Evolutionary conservation across 2,113 vertebrate species (phyloP), one percentile per base, ranked within the genome.

Genomic region (Platycercus adscitus): DNA sequence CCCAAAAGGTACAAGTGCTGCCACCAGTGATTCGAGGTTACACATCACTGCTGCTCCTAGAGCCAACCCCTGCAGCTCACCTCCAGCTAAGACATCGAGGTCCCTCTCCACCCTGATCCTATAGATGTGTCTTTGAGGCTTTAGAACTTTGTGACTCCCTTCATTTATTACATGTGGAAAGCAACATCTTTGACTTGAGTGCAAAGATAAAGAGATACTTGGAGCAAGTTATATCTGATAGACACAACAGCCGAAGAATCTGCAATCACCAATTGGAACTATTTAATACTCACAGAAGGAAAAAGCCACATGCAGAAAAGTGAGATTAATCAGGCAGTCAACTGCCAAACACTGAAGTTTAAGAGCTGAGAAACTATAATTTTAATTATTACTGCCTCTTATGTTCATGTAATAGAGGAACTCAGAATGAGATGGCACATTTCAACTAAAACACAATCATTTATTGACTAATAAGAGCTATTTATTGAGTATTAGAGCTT

Each of bases 371-470:
- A 91, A 97, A 86, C 33, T 53, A 33, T 56, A 71, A 78, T 87
- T 92, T 81, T 84, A 86, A 94, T 92, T 94, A 75, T 95, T 79
- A 49, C 31, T 15, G 4, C 60, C 49, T 87, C 88, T 71, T 39
- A 68, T 23, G 33, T 26, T 69, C 43, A 3, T 31, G 73, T 68
- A 79, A 81, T 47, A 23, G 1, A 71, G 72, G 49, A 89, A n/a
- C 44, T 87, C 41, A 17, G 47, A 91, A 87, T 58, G 44, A 60
- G 70, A 69, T 8, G 44, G 61, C 75, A 85, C 11, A 28, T 79
- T 94, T 95, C 94, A 94, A 94, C 89, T 94, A 89, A 86, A 95
- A 65, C 61, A 88, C 55, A 75, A 47, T 90, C 79, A 81, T 85
- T 92, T 93, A 85, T 69, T 92, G 81, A 65, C 6, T 0, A 79